Base-by-base conservation (phyloP, 2,113 vertebrate species). In the Progne subis region DNA sequence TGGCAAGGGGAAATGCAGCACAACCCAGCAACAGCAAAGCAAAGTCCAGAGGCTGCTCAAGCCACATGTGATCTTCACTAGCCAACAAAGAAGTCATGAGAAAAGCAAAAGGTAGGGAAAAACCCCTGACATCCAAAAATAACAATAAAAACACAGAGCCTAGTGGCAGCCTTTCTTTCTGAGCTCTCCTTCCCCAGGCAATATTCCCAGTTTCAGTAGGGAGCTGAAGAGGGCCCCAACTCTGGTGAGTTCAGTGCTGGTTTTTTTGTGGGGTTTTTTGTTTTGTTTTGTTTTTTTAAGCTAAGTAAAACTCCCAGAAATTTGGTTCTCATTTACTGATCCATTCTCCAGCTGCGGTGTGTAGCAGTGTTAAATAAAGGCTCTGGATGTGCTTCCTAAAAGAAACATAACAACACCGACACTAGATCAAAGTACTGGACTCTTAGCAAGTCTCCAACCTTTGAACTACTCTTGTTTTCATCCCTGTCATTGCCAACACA, bases 341-440 rank as follows among this genome's bases (percentile, higher is more conserved):
- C 93, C 96, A 92, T 96, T 96, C 93, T 97, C 94, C 94, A 88
- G 91, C 94, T 95, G 93, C 59, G 91, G 93, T 77, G 79, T 20
- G 68, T 60, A 94, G 92, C 93, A 94, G 91, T 31, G 90, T 97
- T 95, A 96, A 97, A 96, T 94, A 96, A 96, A 94, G 94, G 85
- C 96, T 81, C 85, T 94, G 88, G 94, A 92, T 89, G 88, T 92
- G 95, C 86, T 96, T 97, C 90, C 92, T 96, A 95, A 92, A 96
- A 95, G 95, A 95, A 97, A 96, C 82, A 78, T 79, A 97, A 97
- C 94, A 95, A 95, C 96, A 91, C 89, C 34, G 52, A 95, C 95
- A 96, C 94, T 89, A 95, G 97, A 98, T 98, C 98, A 98, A 98
- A 98, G 97, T 97, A 96, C 97, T 97, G 97, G 94, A 97, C 96